A percentile compares a stretch with the other conserved stretches of the same genome.
These are phyloP conservation scores for Leptodactylus fuscus DNA, from an alignment of 2,113 vertebrate species.

Conservation along the genomic window DNA sequence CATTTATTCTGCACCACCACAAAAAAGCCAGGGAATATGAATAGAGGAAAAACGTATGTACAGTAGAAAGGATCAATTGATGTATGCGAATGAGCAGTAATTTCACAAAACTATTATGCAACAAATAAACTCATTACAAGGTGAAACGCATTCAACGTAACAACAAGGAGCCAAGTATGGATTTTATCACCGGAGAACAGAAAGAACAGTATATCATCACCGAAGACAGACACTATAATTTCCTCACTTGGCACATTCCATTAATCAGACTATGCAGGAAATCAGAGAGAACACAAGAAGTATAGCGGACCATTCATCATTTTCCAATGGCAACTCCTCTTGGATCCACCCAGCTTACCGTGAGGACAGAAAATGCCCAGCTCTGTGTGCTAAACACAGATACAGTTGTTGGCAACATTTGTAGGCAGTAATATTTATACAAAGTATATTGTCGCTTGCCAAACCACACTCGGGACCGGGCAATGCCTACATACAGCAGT, in stretches of 20 bases:
- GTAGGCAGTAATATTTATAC: not conserved
- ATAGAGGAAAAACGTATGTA: not conserved
- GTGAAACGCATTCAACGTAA: conserved; percentile 30
- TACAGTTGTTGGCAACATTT: not conserved
- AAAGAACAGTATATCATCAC: conserved; percentile 30
- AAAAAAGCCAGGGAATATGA: not conserved
- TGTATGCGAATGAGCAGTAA: not conserved
- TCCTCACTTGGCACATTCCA: conserved; percentile 45
- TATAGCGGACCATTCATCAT: conserved; percentile 19
- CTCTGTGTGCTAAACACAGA: not conserved
- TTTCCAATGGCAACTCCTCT: not conserved
- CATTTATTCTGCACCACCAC: not conserved
- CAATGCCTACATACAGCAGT: no score
- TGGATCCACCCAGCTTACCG: conserved; percentile 3
- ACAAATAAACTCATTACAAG: conserved; percentile 39
- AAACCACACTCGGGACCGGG: not conserved
- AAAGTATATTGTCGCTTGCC: not conserved
- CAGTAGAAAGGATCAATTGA: not conserved
- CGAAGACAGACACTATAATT: conserved; percentile 45
- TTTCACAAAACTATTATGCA: conserved; percentile 34
- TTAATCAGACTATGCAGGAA: conserved; percentile 49
- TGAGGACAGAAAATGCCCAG: not conserved
- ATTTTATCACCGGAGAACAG: conserved; percentile 29
- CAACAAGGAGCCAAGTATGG: conserved; percentile 40
- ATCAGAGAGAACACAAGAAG: not conserved